phyloP scores from a whole-genome alignment of 2,113 vertebrate genomes.

The Seriola aureovittata region DNA sequence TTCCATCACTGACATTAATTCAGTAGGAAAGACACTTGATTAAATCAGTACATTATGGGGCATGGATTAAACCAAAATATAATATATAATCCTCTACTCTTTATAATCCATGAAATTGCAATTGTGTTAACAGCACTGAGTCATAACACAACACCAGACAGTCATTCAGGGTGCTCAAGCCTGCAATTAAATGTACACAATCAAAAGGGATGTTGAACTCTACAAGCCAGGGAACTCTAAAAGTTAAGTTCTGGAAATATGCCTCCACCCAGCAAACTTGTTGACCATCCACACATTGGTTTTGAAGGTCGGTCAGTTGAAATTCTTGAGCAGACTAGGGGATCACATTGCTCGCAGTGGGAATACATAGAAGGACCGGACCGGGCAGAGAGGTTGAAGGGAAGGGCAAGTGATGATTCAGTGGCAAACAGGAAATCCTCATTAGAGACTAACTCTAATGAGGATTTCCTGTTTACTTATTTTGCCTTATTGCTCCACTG shows the following conservation, averaged over 20 bases:
- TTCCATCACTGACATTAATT: not conserved
- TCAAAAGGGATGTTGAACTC: not conserved
- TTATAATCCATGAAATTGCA: conserved; percentile 3
- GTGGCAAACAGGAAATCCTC: too few species aligned
- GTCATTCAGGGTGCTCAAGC: too few species aligned
- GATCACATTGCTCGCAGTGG: not conserved
- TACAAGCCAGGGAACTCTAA: not conserved
- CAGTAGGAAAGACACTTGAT: too few species aligned
- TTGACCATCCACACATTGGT: not conserved
- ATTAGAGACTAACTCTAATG: too few species aligned
- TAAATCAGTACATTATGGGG: too few species aligned
- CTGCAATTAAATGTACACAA: not conserved
- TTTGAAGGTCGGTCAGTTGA: not conserved
- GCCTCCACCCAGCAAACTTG: not conserved
- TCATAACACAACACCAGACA: not conserved
- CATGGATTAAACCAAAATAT: not conserved
- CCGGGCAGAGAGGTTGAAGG: not conserved
- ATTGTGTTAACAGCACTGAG: not conserved
- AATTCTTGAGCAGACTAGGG: not conserved
- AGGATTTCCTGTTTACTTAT: not conserved
- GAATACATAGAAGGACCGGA: not conserved
- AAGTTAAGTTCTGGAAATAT: not conserved
- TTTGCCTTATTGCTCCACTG: not conserved
- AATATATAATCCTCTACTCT: not conserved
- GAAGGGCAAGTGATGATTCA: not conserved